A percentile compares a stretch with the other conserved stretches of the same genome.
Conservation (phyloP, 2,888 invertebrate genomes). For the Acanthosoma haemorrhoidale region DNA sequence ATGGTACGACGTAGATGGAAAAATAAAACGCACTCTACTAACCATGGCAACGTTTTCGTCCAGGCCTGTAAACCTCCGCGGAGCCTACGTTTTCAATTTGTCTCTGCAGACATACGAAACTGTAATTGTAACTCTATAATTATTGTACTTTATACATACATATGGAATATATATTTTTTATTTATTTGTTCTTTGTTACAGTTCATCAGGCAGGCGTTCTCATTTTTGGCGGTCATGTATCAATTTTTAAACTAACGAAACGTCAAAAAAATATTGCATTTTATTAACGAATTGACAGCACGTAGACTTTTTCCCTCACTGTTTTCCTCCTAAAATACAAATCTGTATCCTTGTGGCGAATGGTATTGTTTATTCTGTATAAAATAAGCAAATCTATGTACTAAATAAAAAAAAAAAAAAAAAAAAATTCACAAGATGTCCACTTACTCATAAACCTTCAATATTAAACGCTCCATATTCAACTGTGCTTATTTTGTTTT, state of each 20-base stretch:
- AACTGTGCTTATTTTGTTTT: too few species aligned
- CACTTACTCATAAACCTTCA: too few species aligned
- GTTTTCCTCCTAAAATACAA: too few species aligned
- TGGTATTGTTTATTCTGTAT: too few species aligned
- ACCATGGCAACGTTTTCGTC: not conserved
- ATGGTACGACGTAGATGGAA: not conserved
- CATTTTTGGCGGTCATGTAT: constrained; percentile 10
- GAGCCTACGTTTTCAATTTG: constrained; percentile 4
- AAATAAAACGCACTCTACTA: not conserved
- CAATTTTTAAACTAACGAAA: constrained; percentile 6
- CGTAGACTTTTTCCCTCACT: too few species aligned
- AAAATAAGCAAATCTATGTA: too few species aligned
- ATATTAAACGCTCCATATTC: too few species aligned
- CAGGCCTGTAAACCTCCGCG: not conserved
- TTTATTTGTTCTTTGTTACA: not conserved
- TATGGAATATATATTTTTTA: not conserved
- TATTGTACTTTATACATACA: not conserved
- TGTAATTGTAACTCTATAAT: not conserved
- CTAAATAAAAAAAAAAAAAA: too few species aligned
- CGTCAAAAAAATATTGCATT: too few species aligned
- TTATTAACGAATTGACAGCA: not conserved
- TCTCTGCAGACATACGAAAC: constrained; percentile 15
- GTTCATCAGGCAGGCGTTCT: constrained; percentile 18
- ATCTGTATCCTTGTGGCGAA: too few species aligned
- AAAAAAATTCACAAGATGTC: too few species aligned